phyloP scores from a whole-genome alignment of 2,888 invertebrate genomes.

The Blera fallax region DNA sequence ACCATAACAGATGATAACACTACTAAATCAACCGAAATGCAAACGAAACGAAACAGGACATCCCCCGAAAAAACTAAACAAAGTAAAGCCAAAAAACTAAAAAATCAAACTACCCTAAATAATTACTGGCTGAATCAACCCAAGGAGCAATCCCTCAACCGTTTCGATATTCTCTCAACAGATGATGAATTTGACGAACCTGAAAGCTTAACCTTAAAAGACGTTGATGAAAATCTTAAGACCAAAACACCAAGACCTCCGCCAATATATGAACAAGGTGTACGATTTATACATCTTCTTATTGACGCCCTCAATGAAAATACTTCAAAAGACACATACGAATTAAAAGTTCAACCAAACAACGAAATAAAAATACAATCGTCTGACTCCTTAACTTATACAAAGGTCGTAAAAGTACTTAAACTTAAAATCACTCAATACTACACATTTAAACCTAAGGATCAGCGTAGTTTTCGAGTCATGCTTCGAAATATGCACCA shows the following conservation, averaged over 20 bases:
- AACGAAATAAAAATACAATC: background rate
- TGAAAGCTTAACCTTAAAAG: background rate
- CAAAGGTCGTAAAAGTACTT: conserved; percentile 7
- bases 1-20: too few species aligned
- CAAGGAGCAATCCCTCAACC: background rate
- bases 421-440: conserved; percentile 12
- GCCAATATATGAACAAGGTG: background rate
- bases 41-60: background rate
- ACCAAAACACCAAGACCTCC: background rate
- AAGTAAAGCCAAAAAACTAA: background rate
- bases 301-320: background rate
- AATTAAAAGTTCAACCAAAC: background rate
- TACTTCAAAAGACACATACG: background rate
- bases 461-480: conserved; percentile 7
- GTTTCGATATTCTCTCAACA: background rate
- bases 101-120: background rate
- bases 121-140: background rate
- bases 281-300: background rate
- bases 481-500: conserved; percentile 35
- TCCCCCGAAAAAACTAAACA: conserved; percentile 7
- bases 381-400: background rate
- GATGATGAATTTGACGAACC: background rate
- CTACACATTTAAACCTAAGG: background rate
- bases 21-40: too few species aligned
- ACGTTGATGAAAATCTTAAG: background rate